Evolutionary conservation across 2,797 vertebrate genomes (phyloP).

Genomic region (Vespertilio murinus): DNA sequence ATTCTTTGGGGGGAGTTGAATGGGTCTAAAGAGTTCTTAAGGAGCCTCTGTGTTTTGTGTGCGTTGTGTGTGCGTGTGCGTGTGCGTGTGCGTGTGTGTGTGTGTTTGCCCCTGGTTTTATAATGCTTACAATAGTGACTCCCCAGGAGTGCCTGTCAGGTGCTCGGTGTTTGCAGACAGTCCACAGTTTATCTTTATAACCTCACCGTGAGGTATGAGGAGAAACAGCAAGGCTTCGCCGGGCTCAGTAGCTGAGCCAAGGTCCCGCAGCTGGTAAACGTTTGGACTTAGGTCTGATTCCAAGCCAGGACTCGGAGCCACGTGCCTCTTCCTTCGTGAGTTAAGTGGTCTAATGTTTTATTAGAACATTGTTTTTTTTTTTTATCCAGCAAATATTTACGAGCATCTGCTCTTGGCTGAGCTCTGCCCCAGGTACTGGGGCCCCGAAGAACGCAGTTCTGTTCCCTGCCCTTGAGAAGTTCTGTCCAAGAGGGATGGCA

Average conservation of each 20-base stretch:
- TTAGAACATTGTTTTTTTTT: conserved; percentile 53
- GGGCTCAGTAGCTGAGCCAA: neutral
- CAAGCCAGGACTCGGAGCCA: conserved; percentile 12
- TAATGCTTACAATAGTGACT: neutral
- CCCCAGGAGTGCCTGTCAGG: neutral
- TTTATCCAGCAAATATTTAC: conserved; percentile 48
- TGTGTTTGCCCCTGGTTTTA: neutral
- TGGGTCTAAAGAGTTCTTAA: neutral
- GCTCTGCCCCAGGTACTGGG: neutral
- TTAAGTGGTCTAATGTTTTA: conserved; percentile 41
- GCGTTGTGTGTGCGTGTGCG: no score
- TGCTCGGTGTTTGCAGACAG: neutral
- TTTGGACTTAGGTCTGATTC: conserved; percentile 18
- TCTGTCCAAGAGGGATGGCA: neutral
- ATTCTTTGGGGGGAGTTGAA: neutral
- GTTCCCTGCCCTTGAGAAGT: neutral
- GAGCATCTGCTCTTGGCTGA: neutral
- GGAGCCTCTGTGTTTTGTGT: neutral
- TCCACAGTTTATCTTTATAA: neutral
- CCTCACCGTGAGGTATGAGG: neutral
- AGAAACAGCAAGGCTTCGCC: neutral
- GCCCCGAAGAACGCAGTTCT: neutral
- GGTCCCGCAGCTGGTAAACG: conserved; percentile 32
- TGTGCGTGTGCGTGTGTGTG: no score
- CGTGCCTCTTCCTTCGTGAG: neutral